Conservation (phyloP, 2,113 vertebrate species). For the Mustelus asterias region DNA sequence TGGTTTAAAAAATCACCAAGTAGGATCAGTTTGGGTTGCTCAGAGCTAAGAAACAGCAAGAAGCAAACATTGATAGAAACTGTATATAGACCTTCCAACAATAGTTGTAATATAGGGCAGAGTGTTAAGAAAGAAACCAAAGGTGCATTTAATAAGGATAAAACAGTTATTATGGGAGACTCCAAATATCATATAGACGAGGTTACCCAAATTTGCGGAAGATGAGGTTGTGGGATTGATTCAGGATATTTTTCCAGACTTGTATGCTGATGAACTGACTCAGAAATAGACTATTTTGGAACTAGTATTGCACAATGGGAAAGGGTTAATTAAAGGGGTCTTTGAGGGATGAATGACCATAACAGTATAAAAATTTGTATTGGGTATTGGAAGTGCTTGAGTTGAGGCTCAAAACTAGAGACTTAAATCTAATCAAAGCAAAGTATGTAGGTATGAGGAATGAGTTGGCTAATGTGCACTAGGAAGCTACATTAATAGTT, state of each 20-base stretch:
- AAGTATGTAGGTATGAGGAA: not conserved
- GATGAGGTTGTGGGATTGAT: not conserved
- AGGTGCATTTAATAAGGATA: too few species aligned
- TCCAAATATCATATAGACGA: not conserved
- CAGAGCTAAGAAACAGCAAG: not conserved
- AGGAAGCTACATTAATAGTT: not conserved
- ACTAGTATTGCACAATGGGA: not conserved
- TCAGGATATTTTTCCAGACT: not conserved
- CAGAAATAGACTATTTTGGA: not conserved
- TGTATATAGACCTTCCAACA: too few species aligned
- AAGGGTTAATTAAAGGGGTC: not conserved
- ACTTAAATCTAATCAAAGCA: not conserved
- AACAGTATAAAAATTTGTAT: not conserved
- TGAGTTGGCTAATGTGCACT: not conserved
- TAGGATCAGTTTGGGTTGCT: not conserved
- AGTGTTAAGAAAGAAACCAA: too few species aligned
- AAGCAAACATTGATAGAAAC: too few species aligned
- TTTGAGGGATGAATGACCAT: not conserved
- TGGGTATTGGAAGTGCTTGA: not conserved
- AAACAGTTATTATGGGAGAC: too few species aligned
- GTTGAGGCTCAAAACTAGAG: not conserved
- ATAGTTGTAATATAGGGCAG: too few species aligned
- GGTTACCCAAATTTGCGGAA: not conserved
- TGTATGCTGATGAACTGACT: not conserved
- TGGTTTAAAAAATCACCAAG: not conserved